A percentile compares a stretch with the other conserved stretches of the same genome.
These are phyloP conservation scores for Otolemur garnettii DNA, from an alignment of 2,113 vertebrate species.

Conservation along the genomic window DNA sequence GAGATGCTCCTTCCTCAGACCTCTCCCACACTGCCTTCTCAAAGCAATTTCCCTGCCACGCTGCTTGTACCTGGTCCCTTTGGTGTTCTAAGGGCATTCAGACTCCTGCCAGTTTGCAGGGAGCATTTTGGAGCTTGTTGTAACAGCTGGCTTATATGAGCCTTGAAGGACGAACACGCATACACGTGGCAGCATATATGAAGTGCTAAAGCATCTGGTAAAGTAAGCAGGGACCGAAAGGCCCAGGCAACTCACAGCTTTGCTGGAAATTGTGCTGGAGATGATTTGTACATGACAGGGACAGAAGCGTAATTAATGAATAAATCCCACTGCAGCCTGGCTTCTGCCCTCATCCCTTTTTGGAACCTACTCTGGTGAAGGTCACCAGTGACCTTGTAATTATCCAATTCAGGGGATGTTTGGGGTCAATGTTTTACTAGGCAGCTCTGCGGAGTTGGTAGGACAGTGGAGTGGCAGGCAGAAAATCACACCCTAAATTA, in stretches of 20 bases:
- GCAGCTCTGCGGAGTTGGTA: not conserved
- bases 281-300: not conserved
- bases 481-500: constrained; percentile 17
- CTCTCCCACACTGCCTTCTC: not conserved
- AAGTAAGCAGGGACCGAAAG: constrained; percentile 71
- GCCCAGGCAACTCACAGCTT: constrained; percentile 54
- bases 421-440: constrained; percentile 45
- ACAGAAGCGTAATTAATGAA: constrained; percentile 57
- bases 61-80: constrained; percentile 43
- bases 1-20: not conserved
- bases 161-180: constrained; percentile 77
- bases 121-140: constrained; percentile 74
- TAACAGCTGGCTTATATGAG: constrained; percentile 84
- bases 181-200: constrained; percentile 58
- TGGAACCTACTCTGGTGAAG: constrained; percentile 42
- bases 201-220: constrained; percentile 77
- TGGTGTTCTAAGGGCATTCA: constrained; percentile 30
- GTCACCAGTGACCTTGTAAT: constrained; percentile 68
- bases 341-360: constrained; percentile 63
- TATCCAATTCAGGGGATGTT: constrained; percentile 52
- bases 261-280: constrained; percentile 14
- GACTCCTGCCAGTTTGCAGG: constrained; percentile 71
- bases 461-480: not conserved
- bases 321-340: constrained; percentile 47
- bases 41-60: constrained; percentile 66